phyloP scores from a whole-genome alignment of 2,113 vertebrate genomes.

The Narcine bancroftii region DNA sequence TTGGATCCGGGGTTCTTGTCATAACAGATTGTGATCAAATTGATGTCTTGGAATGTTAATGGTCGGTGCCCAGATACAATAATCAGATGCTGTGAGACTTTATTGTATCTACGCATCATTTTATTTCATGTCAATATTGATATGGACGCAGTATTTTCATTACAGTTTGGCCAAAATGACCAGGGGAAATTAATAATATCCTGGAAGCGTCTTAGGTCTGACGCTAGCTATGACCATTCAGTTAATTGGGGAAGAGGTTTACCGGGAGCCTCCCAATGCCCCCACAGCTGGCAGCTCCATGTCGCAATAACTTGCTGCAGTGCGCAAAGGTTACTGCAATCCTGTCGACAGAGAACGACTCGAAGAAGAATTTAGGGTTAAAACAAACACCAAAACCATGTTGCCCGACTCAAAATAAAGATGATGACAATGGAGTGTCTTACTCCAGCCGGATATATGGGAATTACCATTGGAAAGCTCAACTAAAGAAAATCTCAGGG shows the following conservation, averaged over 20 bases:
- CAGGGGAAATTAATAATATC: constrained; percentile 7
- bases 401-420: too few species aligned
- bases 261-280: neutral
- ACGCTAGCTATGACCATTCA: neutral
- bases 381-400: neutral
- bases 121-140: neutral
- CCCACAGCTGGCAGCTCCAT: neutral
- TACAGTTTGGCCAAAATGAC: neutral
- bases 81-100: neutral
- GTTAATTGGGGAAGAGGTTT: neutral
- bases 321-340: neutral
- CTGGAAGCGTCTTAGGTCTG: neutral
- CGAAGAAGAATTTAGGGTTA: too few species aligned
- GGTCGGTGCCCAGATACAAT: neutral
- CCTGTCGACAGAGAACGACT: neutral
- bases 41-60: neutral
- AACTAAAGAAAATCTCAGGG: too few species aligned
- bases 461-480: neutral
- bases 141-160: neutral
- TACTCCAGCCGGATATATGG: neutral
- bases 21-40: neutral
- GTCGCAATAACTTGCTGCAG: neutral
- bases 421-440: neutral
- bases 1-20: neutral
- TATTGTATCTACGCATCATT: neutral